Evolutionary conservation across 2,113 vertebrate species (phyloP), one percentile per base, ranked within the genome.

Genomic region (Phainopepla nitens): DNA sequence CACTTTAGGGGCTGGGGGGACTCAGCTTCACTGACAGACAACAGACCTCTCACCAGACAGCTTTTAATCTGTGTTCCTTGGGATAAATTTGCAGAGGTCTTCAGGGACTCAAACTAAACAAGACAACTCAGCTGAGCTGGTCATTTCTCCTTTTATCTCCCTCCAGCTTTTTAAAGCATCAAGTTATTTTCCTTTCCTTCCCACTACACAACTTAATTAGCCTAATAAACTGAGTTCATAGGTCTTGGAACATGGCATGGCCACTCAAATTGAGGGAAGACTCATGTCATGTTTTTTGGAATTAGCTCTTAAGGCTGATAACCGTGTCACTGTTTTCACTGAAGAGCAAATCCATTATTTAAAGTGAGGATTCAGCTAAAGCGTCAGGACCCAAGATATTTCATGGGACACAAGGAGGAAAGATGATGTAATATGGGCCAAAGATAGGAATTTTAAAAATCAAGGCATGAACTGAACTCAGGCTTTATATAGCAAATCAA

Each of bases 91-190:
- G 35, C 42, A 94, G 64, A 84, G 22, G 60, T 70, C 87, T 84
- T 84, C 64, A 70, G 93, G 69, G 81, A 93, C 73, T 78, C 87
- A 84, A 89, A 91, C 39, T 58, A 84, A 96, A 94, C 69, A 95
- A 83, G 6, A 25, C 42, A 44, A 42, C 73, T 87, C 84, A 41
- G 60, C 77, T 44, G 27, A 91, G 84, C 51, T 71, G 42, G 51
- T 58, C 39, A 71, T 42, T 94, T 78, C 58, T 70, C 66, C 91
- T 93, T 93, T 95, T 51, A 93, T 90, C 92, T 93, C 70, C 11
- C 35, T 91, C 82, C 85, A 87, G 70, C 75, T 80, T 91, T 76
- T 78, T 35, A 90, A 82, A 95, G 20, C 65, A 82, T 33, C 29
- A 7, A 58, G 27, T 84, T 83, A 42, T 61, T 89, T 82, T 87